Evolutionary conservation across 1,140 invertebrate genomes (phyloP), one percentile per base, ranked within the genome.

Genomic region (Gonioctena quinquepunctata): DNA sequence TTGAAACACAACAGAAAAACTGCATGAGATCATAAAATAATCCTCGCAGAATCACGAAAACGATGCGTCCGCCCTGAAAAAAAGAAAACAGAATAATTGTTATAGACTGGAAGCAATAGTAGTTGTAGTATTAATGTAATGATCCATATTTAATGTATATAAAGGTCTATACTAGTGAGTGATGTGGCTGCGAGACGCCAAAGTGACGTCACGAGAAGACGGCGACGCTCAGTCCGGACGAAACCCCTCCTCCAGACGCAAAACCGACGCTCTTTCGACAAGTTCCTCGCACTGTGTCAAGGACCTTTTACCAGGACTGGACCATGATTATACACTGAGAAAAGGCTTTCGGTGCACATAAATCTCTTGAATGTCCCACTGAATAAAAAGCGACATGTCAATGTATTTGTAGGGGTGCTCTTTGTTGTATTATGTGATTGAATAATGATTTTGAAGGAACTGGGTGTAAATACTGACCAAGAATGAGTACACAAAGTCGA

Each of bases 171-270:
- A 16, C 11, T 62, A 27, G 49, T 70, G 68, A 64, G 61, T 70
- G 68, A 70, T 70, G 60, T 71, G 69, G 63, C 69, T 60, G 61
- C 68, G 69, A 71, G 72, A 74, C 72, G 72, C 72, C 72, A 71
- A 66, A 60, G 69, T 74, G 69, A 71, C 72, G 72, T 74, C 69
- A 74, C 69, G 66, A 71, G 61, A 71, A 66, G 63, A 33, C 70
- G 72, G 72, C 72, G 72, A 65, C 72, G 66, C 42, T 62, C 33
- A 54, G 70, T 66, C 65, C 65, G 65, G 65, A 66, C 65, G 50
- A 21, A 59, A 25, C 61, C 61, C 61, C 61, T 49, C 61, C 61
- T 63, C 61, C 61, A 63, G 28, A 63, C 28, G 19, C 61, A 49
- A 49, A 33, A 48, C 61, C n/a, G 56, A 25, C 56, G 13, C 21